Evolutionary conservation across 2,888 invertebrate genomes (phyloP).

Genomic region (Xestia rhomboidea): DNA sequence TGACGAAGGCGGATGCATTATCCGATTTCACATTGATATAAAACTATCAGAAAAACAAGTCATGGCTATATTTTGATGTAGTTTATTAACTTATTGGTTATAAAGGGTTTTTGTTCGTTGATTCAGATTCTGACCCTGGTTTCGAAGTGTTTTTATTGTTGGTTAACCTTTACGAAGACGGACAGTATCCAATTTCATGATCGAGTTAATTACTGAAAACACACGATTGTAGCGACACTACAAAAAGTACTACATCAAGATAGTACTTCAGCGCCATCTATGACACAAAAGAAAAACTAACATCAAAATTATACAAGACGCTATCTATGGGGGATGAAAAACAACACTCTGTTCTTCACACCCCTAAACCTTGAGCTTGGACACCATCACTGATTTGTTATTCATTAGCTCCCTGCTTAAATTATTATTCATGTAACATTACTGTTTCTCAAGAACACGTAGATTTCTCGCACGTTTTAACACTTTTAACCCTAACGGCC

Average conservation of each 20-base stretch:
- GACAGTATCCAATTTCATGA: constrained; percentile 18
- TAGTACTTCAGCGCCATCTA: no score
- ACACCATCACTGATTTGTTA: background rate
- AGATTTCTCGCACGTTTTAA: constrained; percentile 8
- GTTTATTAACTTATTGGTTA: constrained; percentile 25
- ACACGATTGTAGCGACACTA: no score
- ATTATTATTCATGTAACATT: background rate
- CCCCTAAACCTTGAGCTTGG: background rate
- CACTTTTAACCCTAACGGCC: constrained; percentile 33
- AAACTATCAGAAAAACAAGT: constrained; percentile 30
- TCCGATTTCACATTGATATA: constrained; percentile 50
- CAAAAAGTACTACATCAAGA: no score
- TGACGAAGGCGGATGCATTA: constrained; percentile 50
- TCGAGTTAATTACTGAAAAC: background rate
- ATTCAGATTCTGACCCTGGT: background rate
- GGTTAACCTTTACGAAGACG: constrained; percentile 13
- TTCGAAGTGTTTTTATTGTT: constrained; percentile 4
- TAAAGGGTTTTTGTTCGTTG: constrained; percentile 13
- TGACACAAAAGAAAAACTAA: no score
- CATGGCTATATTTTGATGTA: constrained; percentile 22
- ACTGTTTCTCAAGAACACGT: constrained; percentile 17
- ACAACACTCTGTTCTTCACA: no score
- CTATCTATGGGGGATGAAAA: no score
- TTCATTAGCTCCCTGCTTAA: background rate
- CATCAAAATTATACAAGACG: no score